Conservation (phyloP, 2,113 vertebrate species). For the Oenanthe oenanthe region DNA sequence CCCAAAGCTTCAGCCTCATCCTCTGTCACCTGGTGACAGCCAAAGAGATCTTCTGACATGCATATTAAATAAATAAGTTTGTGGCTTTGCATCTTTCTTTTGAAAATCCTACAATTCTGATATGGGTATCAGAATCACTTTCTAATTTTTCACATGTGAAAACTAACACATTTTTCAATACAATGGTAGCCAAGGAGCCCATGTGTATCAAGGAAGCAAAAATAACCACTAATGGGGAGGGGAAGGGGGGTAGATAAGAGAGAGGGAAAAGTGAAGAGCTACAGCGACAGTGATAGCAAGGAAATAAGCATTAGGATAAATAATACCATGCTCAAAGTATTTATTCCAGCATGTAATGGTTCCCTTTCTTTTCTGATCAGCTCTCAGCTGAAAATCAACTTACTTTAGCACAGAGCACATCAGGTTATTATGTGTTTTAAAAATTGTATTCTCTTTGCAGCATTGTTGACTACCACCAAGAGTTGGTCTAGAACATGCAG, state of each 20-base stretch:
- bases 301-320: background rate
- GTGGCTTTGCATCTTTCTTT: background rate
- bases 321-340: background rate
- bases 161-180: background rate
- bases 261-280: background rate
- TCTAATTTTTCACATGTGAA: background rate
- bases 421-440: background rate
- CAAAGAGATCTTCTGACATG: background rate
- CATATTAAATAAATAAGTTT: background rate
- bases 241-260: background rate
- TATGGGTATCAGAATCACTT: background rate
- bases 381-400: background rate
- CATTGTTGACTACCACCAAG: background rate
- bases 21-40: background rate
- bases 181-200: background rate
- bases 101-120: background rate
- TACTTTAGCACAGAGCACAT: background rate
- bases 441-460: background rate
- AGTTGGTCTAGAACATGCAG: background rate
- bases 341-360: background rate
- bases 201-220: background rate
- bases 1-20: background rate
- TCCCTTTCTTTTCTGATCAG: background rate
- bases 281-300: background rate
- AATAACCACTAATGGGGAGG: background rate